Base-by-base conservation (phyloP, 37 sponge, comb jelly and placozoan genomes). In the Axinella damicornis region DNA sequence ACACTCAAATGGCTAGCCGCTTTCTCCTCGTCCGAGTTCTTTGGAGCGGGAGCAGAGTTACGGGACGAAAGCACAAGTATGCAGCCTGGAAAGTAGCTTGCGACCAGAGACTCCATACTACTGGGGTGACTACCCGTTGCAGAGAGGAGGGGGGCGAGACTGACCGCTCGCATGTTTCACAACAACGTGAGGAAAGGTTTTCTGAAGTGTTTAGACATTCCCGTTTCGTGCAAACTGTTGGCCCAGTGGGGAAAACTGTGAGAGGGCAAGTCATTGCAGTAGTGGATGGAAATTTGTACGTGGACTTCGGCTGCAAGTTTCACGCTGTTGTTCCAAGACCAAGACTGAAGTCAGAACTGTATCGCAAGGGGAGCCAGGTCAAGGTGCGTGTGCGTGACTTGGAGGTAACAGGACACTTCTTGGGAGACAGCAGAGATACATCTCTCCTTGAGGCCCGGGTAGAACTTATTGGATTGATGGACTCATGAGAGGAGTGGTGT, bases 271-370 rank as follows among this genome's bases (percentile, higher is more conserved):
- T 92, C 18, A 83, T 87, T 22, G 92, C 88, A 36, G 83, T 85
- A 15, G 74, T 66, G 18, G 77, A 33, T 0, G 86, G 84, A 0
- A 80, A 92, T 11, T 28, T 92, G 59, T 92, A 92, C 53, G 69
- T 93, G 19, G 93, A 93, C 69, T 93, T 93, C 84, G 93, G 93
- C 28, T 77, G 75, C 65, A 93, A 93, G 37, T 93, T 93, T 69
- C 87, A 92, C 70, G 93, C 82, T 24, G 93, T 92, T 38, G 85
- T 92, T n/a, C 14, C 54, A 15, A 4, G 31, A 19, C 82, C 81
- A 5, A 56, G 57, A 41, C 19, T 5, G 2, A 40, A 28, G 21
- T 9, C 36, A 15, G 37, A 61, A 38, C 12, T n/a, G 0, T 83
- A 31, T 28, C 17, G 1, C 22, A 41, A 69, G 33, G 93, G 92